Evolutionary conservation across 2,888 invertebrate genomes (phyloP).

Genomic region (Meghimatium bilineatum): DNA sequence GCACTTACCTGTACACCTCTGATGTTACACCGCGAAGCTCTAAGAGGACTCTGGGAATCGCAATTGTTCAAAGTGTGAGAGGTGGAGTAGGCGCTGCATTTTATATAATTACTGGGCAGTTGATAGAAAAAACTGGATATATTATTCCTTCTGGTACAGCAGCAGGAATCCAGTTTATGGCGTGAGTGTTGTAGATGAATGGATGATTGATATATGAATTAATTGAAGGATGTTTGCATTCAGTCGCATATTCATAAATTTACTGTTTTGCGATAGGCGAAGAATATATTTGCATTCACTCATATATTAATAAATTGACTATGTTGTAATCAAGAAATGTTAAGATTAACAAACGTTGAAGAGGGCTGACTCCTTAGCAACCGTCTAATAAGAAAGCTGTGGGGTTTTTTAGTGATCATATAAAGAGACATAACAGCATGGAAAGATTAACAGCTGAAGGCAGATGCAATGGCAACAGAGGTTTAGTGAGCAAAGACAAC

Average conservation of each 20-base stretch:
- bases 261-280: neutral
- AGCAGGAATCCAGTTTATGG: conserved; percentile 24
- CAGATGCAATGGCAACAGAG: too few relatives aligned
- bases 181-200: conserved; percentile 11
- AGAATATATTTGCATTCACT: neutral
- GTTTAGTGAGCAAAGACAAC: too few relatives aligned
- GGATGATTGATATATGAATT: neutral
- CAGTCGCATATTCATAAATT: neutral
- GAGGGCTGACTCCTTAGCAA: too few relatives aligned
- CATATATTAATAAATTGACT: too few relatives aligned
- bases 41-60: conserved; percentile 51
- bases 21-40: conserved; percentile 49
- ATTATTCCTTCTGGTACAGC: conserved; percentile 41
- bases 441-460: too few relatives aligned
- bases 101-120: conserved; percentile 46
- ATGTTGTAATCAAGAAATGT: too few relatives aligned
- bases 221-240: neutral
- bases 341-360: too few relatives aligned
- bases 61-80: conserved; percentile 45
- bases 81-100: conserved; percentile 46
- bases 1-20: conserved; percentile 49
- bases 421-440: too few relatives aligned
- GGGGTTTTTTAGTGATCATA: too few relatives aligned
- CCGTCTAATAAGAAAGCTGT: too few relatives aligned
- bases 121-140: conserved; percentile 52